Conservation (phyloP, 2,797 vertebrate species). For the Hemibagrus guttatus region DNA sequence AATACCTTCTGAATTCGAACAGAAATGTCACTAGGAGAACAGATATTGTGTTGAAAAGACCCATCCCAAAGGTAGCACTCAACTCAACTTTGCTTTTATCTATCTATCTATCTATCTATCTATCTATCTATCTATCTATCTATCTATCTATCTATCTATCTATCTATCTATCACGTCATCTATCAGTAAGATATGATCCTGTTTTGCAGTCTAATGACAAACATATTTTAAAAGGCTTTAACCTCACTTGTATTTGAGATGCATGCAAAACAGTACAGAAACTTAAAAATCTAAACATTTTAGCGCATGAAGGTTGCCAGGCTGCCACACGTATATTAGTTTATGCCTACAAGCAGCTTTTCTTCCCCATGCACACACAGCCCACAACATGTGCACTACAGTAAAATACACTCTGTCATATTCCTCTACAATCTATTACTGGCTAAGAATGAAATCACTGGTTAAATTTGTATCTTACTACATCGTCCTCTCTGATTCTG, state of each 20-base stretch:
- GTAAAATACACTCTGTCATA: not conserved
- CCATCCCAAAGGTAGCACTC: conserved; percentile 82
- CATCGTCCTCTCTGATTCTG: not conserved
- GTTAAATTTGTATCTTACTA: not conserved
- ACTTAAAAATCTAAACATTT: not conserved
- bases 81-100: too few species aligned
- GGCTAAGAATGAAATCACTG: not conserved
- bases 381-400: not conserved
- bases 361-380: not conserved
- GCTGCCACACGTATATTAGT: not conserved
- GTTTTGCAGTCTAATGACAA: not conserved
- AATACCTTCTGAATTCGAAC: conserved; percentile 78
- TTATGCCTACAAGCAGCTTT: not conserved
- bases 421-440: not conserved
- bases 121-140: not conserved
- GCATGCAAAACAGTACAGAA: not conserved
- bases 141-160: not conserved
- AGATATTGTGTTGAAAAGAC: conserved; percentile 77
- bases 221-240: not conserved
- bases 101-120: too few species aligned
- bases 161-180: not conserved
- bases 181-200: too few species aligned
- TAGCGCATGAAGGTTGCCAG: not conserved
- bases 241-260: not conserved
- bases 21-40: conserved; percentile 85